Evolutionary conservation across 2,113 vertebrate species (phyloP), one percentile per base, ranked within the genome.

Genomic region (Dicaeum eximium): DNA sequence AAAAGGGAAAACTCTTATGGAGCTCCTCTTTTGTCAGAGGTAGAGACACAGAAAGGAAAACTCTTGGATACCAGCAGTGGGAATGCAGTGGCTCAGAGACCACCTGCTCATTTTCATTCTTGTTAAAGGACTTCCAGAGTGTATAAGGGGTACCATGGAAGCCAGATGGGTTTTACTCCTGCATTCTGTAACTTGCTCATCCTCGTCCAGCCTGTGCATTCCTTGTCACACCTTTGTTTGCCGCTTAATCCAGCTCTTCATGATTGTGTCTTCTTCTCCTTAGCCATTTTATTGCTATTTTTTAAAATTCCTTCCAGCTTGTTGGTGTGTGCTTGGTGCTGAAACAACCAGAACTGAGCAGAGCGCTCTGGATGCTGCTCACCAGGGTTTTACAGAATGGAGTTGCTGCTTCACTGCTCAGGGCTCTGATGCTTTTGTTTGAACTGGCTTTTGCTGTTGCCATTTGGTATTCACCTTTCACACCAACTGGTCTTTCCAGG

Each of bases 401-500:
- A 80, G 54, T 45, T 82, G 51, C 75, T 90, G 80, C 79, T 94
- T 95, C 74, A n/a, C 54, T 74, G 67, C 94, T 80, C 70, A 44
- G 78, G 54, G 78, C 40, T 73, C 12, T 54, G 89, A 40, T 67
- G 50, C 69, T 71, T 94, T 86, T 89, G 44, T 94, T 92, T 90
- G 84, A 89, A 47, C 40, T 85, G 45, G 91, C 70, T 78, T 85
- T 89, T 84, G 77, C 86, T 9, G 3, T 69, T 92, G n/a, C 88
- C 56, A 56, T 86, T 83, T 95, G 69, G 35, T 94, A 45, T 86
- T 94, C 74, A 66, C 64, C 47, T 33, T 82, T 94, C 56, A 11
- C 80, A 86, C 71, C 79, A 67, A 45, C 62, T 86, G 38, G 71
- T 93, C 74, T 80, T 95, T 90, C 79, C 95, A 92, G 85, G 95